Conservation (phyloP, 2,113 vertebrate genomes). For the Lophotis ruficrista region DNA sequence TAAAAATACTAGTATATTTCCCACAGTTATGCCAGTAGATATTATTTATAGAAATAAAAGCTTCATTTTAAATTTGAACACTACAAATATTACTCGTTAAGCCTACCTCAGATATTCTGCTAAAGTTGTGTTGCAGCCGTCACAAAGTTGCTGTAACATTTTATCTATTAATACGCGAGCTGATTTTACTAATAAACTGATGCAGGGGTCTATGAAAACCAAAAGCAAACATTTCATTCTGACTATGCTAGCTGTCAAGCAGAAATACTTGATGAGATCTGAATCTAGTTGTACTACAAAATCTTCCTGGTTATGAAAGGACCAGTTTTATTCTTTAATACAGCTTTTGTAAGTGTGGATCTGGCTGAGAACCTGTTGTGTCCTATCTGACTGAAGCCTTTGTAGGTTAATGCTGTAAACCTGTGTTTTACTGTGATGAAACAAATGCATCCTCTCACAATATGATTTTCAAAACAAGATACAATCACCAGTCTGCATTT, state of each 20-base stretch:
- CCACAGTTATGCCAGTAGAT: background rate
- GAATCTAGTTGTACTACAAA: background rate
- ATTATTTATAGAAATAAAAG: background rate
- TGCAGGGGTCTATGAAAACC: background rate
- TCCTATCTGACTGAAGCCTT: background rate
- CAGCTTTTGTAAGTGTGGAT: background rate
- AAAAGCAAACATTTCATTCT: background rate
- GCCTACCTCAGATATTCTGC: background rate
- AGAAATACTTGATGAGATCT: background rate
- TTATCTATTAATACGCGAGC: background rate
- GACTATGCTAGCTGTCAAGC: background rate
- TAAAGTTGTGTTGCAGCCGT: background rate
- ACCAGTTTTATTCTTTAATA: background rate
- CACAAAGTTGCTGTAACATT: background rate
- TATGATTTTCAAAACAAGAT: background rate
- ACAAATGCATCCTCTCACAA: background rate
- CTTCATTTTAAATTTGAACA: background rate
- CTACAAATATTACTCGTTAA: background rate
- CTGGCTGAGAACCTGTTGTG: background rate
- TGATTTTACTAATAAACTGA: background rate
- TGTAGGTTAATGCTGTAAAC: background rate
- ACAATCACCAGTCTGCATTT: background rate
- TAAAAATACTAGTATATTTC: background rate
- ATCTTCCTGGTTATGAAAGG: background rate
- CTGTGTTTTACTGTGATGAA: background rate